Conservation (phyloP, 1,140 invertebrate genomes). For the Drosophila ironensis region DNA sequence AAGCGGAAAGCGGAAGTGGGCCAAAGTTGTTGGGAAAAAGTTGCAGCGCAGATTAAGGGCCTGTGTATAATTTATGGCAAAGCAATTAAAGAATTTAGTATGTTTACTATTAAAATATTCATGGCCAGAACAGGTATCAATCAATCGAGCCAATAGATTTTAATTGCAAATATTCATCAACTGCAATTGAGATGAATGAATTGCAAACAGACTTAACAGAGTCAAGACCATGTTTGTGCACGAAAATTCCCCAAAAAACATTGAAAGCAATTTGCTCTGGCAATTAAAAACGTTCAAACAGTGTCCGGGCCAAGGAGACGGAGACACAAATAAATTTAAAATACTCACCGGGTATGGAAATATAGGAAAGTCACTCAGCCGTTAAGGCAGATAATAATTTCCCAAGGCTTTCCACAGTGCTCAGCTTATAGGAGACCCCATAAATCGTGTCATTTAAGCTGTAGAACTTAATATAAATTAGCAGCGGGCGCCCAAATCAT, state of each 20-base stretch:
- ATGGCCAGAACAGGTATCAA: background rate
- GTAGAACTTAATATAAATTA: constrained; percentile 37
- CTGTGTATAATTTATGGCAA: constrained; percentile 3
- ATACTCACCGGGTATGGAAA: constrained; percentile 4
- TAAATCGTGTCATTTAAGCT: constrained; percentile 2
- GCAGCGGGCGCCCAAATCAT: no score
- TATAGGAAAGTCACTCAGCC: constrained; percentile 5
- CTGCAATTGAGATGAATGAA: constrained; percentile 16
- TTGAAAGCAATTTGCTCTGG: constrained; percentile 8
- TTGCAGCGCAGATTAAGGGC: constrained; percentile 21
- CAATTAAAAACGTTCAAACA: constrained; percentile 20
- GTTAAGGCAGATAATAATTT: background rate
- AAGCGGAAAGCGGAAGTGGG: constrained; percentile 14
- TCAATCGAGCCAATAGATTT: constrained; percentile 19
- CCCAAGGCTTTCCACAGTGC: background rate
- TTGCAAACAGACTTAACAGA: constrained; percentile 22
- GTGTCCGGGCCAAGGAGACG: background rate
- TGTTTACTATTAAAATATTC: background rate
- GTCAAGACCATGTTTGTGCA: constrained; percentile 5
- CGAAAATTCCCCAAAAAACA: constrained; percentile 16
- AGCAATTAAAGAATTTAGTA: constrained; percentile 7
- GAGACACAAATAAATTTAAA: constrained; percentile 3
- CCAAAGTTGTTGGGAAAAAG: constrained; percentile 38
- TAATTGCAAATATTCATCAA: constrained; percentile 4
- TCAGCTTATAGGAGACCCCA: constrained; percentile 11